Evolutionary conservation across 2,797 vertebrate species (phyloP), one percentile per base, ranked within the genome.

Genomic region (Chaenodraco wilsoni): DNA sequence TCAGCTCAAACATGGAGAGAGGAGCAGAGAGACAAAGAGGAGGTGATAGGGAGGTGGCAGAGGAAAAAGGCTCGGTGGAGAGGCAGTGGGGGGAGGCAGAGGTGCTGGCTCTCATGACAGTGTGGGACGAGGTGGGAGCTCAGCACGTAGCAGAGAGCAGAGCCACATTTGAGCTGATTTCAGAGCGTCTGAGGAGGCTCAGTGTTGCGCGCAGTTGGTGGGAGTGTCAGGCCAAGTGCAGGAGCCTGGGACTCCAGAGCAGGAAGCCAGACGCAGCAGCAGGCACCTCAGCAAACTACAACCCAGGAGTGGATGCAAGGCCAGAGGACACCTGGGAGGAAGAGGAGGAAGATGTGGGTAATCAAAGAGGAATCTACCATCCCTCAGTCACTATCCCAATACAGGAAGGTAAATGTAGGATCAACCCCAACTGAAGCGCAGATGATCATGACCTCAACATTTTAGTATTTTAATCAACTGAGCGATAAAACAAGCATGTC

Each of bases 1-100:
- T 96, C 96, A 95, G 96, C 93, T 96, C 95, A 94, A 96, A 96
- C 95, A 97, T 97, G 96, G 96, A 98, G 95, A 93, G 93, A 94
- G 94, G 92, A 94, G 94, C 95, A 90, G 93, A 94, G 88, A 96
- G 95, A 93, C 95, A 94, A 92, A 97, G 96, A 94, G 89, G 94
- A 95, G 94, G 94, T 81, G 96, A 94, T 94, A 94, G 92, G 92
- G 84, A 86, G 81, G 87, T 74, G 81, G 78, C 78, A 51, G 83
- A 89, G 72, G 88, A 84, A 23, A 83, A 83, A 40, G 84, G 81
- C 83, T 87, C 75, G 71, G 76, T 76, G 69, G 88, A 82, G 56
- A 88, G 85, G 83, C 88, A 81, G 31, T 98, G 97, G 96, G 95
- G 94, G 91, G 96, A 96, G 76, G 94, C 96, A 73, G 96, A 97